Evolutionary conservation across 2,888 invertebrate species (phyloP).

Genomic region (Psylliodes chrysocephalus): DNA sequence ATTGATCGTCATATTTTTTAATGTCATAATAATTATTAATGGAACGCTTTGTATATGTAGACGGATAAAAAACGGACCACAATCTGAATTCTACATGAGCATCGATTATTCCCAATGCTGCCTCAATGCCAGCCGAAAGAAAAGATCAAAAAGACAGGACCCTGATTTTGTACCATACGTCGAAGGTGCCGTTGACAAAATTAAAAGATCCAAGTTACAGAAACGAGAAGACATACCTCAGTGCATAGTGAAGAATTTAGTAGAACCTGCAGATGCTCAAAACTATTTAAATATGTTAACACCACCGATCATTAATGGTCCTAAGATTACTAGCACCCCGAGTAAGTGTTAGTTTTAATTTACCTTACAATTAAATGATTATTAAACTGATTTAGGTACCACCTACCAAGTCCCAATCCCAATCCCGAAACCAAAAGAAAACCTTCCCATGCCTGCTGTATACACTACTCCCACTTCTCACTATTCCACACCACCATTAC

Average conservation of each 20-base stretch:
- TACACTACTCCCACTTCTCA: no score
- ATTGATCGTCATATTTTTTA: no score
- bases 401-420: neutral
- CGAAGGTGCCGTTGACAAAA: neutral
- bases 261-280: neutral
- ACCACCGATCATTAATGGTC: neutral
- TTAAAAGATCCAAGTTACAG: neutral
- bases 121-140: slow-evolving; percentile 47
- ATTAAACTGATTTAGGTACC: neutral
- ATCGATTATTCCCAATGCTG: slow-evolving; percentile 56
- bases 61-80: slow-evolving; percentile 57
- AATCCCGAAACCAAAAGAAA: no score
- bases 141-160: slow-evolving; percentile 45
- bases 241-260: neutral
- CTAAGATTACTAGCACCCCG: neutral
- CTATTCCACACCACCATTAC: no score
- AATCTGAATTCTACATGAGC: slow-evolving; percentile 53
- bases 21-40: no score
- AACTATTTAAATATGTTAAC: neutral
- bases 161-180: slow-evolving; percentile 49
- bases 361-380: no score
- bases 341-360: neutral
- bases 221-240: slow-evolving; percentile 4
- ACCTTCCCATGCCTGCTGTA: neutral
- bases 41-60: slow-evolving; percentile 57